A percentile compares a stretch with the other conserved stretches of the same genome.
Evolutionary conservation across 2,797 vertebrate species (phyloP).

Genomic region (Amblyraja radiata): DNA sequence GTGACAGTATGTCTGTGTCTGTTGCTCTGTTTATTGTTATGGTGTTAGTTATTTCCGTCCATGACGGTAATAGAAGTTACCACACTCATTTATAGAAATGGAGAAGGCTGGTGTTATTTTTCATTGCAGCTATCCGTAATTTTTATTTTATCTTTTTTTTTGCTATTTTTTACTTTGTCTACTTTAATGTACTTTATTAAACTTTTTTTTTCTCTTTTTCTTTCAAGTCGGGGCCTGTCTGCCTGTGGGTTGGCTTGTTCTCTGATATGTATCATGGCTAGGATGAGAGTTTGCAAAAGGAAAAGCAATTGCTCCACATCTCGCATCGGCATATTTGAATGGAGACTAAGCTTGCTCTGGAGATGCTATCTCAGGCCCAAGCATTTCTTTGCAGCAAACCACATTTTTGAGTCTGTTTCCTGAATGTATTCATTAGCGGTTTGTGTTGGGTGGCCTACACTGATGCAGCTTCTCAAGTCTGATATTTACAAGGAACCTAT

Average conservation of each 20-base stretch:
- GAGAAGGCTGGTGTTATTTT: slow-evolving; percentile 14
- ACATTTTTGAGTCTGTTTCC: slow-evolving; percentile 36
- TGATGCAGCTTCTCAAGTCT: neutral
- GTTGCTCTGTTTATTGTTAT: slow-evolving; percentile 50
- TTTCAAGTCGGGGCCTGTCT: slow-evolving; percentile 32
- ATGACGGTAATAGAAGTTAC: slow-evolving; percentile 18
- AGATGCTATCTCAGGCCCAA: slow-evolving; percentile 28
- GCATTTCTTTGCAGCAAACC: slow-evolving; percentile 36
- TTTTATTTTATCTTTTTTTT: neutral
- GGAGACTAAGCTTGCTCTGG: slow-evolving; percentile 21
- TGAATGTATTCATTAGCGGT: slow-evolving; percentile 24
- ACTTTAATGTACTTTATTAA: neutral
- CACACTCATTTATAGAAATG: neutral
- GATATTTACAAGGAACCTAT: neutral
- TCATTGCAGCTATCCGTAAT: neutral
- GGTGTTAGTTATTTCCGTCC: slow-evolving; percentile 33
- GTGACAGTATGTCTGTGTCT: slow-evolving; percentile 53
- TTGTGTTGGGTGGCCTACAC: neutral
- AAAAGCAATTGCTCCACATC: slow-evolving; percentile 24
- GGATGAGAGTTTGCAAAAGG: slow-evolving; percentile 28
- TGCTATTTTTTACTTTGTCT: no score
- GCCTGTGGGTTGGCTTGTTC: slow-evolving; percentile 20
- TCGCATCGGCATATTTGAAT: slow-evolving; percentile 27
- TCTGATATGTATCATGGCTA: slow-evolving; percentile 34
- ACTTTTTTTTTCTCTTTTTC: neutral